Base-by-base conservation (phyloP, 2,797 vertebrate species). In the Tokudaia tokunoshimensis region DNA sequence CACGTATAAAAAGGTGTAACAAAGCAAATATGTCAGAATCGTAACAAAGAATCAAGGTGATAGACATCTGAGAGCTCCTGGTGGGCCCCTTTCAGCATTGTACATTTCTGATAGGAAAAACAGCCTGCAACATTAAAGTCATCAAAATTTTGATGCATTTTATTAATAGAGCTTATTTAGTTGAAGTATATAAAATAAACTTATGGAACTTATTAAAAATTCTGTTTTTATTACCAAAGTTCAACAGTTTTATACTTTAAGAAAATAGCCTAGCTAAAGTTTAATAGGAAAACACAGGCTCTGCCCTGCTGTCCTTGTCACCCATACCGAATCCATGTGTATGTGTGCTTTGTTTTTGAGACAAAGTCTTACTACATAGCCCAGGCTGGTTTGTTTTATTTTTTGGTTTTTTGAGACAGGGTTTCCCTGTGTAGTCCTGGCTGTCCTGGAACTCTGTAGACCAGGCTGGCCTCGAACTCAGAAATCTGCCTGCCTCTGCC, bases 131-230 rank as follows among this genome's bases (percentile, higher is more conserved):
- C 92, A 94, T 89, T 92, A 94, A 94, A 44, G 41, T 72, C 37
- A 94, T n/a, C 41, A 94, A 88, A 89, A 52, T 0, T 47, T 20
- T 20, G 24, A 81, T 34, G 12, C 9, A 85, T 79, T 90, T 84
- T 85, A 94, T 59, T 67, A 94, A 93, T 13, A 92, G 24, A 63
- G 67, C 63, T 93, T 89, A 94, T 79, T 92, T 91, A 94, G 61
- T 41, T 94, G 20, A 96, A 93, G 3, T 52, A 57, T 74, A 91
- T 41, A 57, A 79, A 91, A 65, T 91, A 94, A 67, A 65, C 50
- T n/a, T 37, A 85, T 9, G 26, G 61, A 84, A 82, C 75, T 34
- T 88, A 91, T 52, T 29, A 31, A 81, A 82, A 92, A 65, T n/a
- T 78, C 50, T 67, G 41, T 59, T 88, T 91, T 86, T 57, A 67